Percentiles rank a stretch among this genome's conserved stretches.
These are phyloP conservation scores for Euplexia lucipara DNA, from an alignment of 2,888 invertebrate species.

Conservation along the genomic window DNA sequence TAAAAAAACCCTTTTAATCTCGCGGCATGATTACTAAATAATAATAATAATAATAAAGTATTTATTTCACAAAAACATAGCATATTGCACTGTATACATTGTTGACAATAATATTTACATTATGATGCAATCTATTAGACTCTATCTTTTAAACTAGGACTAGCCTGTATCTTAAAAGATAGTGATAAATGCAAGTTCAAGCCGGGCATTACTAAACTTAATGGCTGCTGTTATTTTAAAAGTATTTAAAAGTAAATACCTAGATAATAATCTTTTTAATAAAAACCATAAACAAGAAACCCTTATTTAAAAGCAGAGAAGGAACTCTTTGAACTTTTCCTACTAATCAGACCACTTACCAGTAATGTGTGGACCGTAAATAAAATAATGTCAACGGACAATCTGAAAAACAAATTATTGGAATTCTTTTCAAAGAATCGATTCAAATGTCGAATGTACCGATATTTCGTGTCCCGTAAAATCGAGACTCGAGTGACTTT, in stretches of 20 bases:
- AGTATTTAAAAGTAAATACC: no score
- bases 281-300: neutral
- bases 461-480: conserved; percentile 5
- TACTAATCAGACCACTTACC: neutral
- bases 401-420: conserved; percentile 15
- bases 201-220: no score
- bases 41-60: no score
- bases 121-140: no score
- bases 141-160: no score
- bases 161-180: no score
- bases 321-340: neutral
- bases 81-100: no score
- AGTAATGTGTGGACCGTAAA: neutral
- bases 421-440: conserved; percentile 5
- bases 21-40: no score
- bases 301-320: neutral
- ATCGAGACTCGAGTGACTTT: neutral
- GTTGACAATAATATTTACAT: no score
- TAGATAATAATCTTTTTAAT: neutral
- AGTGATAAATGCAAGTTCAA: neutral
- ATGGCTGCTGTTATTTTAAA: no score
- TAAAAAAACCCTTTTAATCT: no score
- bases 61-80: no score
- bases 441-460: neutral
- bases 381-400: conserved; percentile 4